Percentiles rank a stretch among this genome's conserved stretches.
These are phyloP conservation scores for Nilaparvata lugens DNA, from an alignment of 1,140 invertebrate genomes.

Conservation along the genomic window DNA sequence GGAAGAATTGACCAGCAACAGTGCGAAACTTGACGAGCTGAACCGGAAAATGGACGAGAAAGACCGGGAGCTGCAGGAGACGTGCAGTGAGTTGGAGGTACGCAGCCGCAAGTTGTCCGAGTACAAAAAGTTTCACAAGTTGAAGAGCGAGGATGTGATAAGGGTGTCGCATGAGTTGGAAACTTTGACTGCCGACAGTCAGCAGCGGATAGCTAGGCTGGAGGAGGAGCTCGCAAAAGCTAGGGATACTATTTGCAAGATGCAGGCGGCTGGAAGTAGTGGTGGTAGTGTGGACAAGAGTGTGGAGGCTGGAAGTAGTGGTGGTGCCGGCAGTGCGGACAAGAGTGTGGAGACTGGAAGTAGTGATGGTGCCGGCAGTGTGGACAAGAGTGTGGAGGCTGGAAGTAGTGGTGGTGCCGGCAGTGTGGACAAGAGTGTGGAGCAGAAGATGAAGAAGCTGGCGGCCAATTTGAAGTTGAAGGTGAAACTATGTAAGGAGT, in stretches of 20 bases:
- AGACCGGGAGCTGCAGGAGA: slow-evolving; percentile 14
- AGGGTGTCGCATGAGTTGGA: slow-evolving; percentile 19
- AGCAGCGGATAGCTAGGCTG: slow-evolving; percentile 29
- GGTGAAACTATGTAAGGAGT: slow-evolving; percentile 46
- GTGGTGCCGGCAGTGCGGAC: too few species aligned
- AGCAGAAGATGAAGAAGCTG: slow-evolving; percentile 65
- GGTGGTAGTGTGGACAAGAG: too few species aligned
- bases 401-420: not conserved
- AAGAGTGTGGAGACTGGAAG: too few species aligned
- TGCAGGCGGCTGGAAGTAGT: too few species aligned
- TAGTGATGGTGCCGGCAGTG: not conserved
- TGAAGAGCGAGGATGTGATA: slow-evolving; percentile 14
- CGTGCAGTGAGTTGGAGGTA: not conserved
- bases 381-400: slow-evolving; percentile 2
- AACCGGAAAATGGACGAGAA: slow-evolving; percentile 11
- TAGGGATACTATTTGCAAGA: not conserved
- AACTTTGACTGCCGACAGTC: slow-evolving; percentile 25
- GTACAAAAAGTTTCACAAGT: slow-evolving; percentile 15
- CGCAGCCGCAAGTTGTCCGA: slow-evolving; percentile 13
- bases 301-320: too few species aligned
- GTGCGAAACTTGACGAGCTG: slow-evolving; percentile 13
- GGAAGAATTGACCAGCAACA: slow-evolving; percentile 4
- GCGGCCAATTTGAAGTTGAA: slow-evolving; percentile 66
- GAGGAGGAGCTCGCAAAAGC: slow-evolving; percentile 28
- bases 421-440: slow-evolving; percentile 24